These are phyloP conservation scores for Stenodera caucasica DNA, from an alignment of 2,888 invertebrate genomes.

Conservation along the genomic window DNA sequence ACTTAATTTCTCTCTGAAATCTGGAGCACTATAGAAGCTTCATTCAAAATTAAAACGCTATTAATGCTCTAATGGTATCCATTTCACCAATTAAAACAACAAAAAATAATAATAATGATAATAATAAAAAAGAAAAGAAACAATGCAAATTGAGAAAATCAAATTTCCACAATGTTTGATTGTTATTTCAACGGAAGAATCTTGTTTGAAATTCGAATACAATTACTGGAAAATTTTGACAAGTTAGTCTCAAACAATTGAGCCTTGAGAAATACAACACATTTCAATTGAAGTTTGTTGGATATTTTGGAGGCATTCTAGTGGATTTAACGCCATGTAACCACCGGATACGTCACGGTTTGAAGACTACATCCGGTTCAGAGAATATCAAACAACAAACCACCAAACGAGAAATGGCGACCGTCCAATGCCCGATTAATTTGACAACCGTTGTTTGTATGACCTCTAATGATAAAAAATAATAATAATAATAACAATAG, in stretches of 20 bases:
- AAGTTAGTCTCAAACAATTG: not conserved
- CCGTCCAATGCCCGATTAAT: conserved; percentile 16
- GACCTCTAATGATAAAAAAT: conserved; percentile 7
- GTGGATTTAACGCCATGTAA: conserved; percentile 12
- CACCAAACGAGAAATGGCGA: not conserved
- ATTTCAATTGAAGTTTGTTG: conserved; percentile 1
- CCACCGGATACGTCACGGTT: conserved; percentile 26
- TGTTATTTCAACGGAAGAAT: not conserved
- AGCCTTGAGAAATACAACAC: conserved; percentile 15
- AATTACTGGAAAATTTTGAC: not conserved
- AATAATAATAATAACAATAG: not conserved
- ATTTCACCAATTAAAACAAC: not conserved
- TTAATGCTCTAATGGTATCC: not conserved
- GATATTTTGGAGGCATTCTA: conserved; percentile 12
- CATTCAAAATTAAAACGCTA: not conserved
- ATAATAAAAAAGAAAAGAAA: not conserved
- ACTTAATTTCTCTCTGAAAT: conserved; percentile 1
- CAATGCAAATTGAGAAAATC: not conserved
- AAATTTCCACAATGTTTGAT: too few relatives aligned
- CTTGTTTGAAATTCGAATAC: not conserved
- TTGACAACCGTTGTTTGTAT: conserved; percentile 13
- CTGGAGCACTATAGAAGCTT: not conserved
- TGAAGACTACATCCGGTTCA: conserved; percentile 20
- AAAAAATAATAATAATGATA: not conserved
- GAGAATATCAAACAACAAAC: conserved; percentile 8